Evolutionary conservation across 1,140 invertebrate species (phyloP).

Genomic region (Carposina sasakii): DNA sequence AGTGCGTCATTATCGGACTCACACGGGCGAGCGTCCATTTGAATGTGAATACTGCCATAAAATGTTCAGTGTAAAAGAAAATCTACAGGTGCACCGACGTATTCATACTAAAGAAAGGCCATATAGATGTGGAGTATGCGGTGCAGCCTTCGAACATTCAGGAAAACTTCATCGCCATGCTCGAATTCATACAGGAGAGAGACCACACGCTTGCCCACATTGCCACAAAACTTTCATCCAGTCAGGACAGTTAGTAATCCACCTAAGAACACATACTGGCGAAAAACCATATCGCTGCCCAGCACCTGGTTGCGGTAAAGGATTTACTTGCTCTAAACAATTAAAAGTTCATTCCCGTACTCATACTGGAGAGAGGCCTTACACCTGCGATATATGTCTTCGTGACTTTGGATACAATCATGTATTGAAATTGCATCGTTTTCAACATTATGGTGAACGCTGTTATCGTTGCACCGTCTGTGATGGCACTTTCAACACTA

Average conservation of each 20-base stretch:
- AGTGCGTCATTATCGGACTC: constrained; percentile 91
- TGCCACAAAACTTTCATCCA: constrained; percentile 94
- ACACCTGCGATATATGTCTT: constrained; percentile 76
- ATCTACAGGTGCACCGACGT: constrained; percentile 91
- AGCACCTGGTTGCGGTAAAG: constrained; percentile 85
- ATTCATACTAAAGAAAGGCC: constrained; percentile 93
- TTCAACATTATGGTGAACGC: constrained; percentile 93
- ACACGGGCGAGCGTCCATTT: constrained; percentile 89
- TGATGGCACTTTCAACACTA: constrained; percentile 90
- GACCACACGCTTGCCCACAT: constrained; percentile 94
- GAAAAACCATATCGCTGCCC: constrained; percentile 93
- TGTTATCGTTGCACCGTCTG: constrained; percentile 94
- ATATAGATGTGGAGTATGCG: constrained; percentile 92
- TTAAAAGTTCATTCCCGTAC: constrained; percentile 89
- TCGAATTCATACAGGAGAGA: constrained; percentile 92
- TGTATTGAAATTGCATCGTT: constrained; percentile 89
- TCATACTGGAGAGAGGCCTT: constrained; percentile 89
- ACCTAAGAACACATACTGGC: constrained; percentile 90
- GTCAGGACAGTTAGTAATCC: constrained; percentile 88
- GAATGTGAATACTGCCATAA: constrained; percentile 95
- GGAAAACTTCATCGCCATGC: constrained; percentile 94
- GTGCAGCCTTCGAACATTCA: constrained; percentile 92
- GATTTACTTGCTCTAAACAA: constrained; percentile 93
- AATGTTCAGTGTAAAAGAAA: constrained; percentile 93
- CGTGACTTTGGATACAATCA: constrained; percentile 89